phyloP scores from a whole-genome alignment of 2,888 invertebrate genomes.

The Cheilosia soror region DNA sequence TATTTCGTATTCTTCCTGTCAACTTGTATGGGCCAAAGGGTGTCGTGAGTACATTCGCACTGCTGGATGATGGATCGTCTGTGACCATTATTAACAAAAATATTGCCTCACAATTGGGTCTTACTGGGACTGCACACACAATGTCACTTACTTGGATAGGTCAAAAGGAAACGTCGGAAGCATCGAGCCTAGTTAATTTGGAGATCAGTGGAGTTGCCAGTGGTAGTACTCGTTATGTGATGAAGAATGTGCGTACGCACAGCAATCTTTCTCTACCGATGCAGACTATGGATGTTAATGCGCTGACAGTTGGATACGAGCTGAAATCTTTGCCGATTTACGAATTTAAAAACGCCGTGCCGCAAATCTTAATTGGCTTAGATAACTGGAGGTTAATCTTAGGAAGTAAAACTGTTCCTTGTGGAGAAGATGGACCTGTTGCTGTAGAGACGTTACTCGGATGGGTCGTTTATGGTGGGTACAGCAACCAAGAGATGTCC shows the following conservation, averaged over 20 bases:
- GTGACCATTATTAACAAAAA: slow-evolving; percentile 9
- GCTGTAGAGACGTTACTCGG: not conserved
- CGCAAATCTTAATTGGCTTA: slow-evolving; percentile 11
- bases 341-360: not conserved
- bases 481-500: not conserved
- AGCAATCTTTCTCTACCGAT: not conserved
- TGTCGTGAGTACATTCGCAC: not conserved
- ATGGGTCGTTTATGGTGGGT: slow-evolving; percentile 20
- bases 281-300: slow-evolving; percentile 2
- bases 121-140: not conserved
- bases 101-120: slow-evolving; percentile 2
- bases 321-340: not conserved
- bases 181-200: not conserved
- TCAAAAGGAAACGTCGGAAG: not conserved
- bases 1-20: slow-evolving; percentile 19
- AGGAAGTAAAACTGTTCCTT: not conserved
- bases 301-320: not conserved
- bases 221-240: not conserved
- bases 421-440: not conserved
- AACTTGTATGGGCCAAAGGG: slow-evolving; percentile 5
- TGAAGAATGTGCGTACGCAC: slow-evolving; percentile 11
- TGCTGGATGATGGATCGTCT: slow-evolving; percentile 15
- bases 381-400: not conserved
- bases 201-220: not conserved
- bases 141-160: slow-evolving; percentile 11